Evolutionary conservation across 2,888 invertebrate genomes (phyloP).

Genomic region (Andrena praecox): DNA sequence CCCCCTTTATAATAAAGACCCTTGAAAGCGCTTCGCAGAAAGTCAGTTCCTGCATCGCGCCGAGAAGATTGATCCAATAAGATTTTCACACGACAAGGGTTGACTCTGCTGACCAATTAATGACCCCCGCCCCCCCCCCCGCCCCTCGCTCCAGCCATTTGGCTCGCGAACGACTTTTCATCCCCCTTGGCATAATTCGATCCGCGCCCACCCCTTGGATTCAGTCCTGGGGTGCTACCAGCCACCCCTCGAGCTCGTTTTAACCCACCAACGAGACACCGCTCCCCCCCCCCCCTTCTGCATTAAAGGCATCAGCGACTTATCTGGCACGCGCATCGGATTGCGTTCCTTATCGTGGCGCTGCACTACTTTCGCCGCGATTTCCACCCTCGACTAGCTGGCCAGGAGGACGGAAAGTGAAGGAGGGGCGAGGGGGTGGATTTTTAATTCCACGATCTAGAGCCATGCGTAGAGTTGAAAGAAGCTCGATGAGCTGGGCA

Average conservation of each 20-base stretch:
- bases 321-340: constrained; percentile 85
- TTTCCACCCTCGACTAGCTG: constrained; percentile 34
- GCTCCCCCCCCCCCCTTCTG: constrained; percentile 70
- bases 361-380: constrained; percentile 83
- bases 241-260: constrained; percentile 75
- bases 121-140: constrained; percentile 72
- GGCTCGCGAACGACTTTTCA: constrained; percentile 83
- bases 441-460: constrained; percentile 18
- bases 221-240: constrained; percentile 78
- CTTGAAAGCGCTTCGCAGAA: no score
- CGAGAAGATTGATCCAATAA: constrained; percentile 38
- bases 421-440: constrained; percentile 28
- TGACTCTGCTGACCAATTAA: constrained; percentile 74
- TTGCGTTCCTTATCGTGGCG: constrained; percentile 84
- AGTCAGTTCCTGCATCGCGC: neutral
- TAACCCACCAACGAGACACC: constrained; percentile 75
- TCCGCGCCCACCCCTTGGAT: constrained; percentile 71
- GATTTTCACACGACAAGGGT: constrained; percentile 57
- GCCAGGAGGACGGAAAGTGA: constrained; percentile 27
- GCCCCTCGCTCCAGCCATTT: constrained; percentile 83
- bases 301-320: constrained; percentile 83
- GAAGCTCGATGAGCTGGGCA: neutral
- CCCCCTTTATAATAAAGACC: no score
- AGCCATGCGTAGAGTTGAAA: neutral
- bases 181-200: constrained; percentile 81